A percentile compares a stretch with the other conserved stretches of the same genome.
These are phyloP conservation scores for Bambusicola thoracicus DNA, from an alignment of 2,113 vertebrate species.

Conservation along the genomic window DNA sequence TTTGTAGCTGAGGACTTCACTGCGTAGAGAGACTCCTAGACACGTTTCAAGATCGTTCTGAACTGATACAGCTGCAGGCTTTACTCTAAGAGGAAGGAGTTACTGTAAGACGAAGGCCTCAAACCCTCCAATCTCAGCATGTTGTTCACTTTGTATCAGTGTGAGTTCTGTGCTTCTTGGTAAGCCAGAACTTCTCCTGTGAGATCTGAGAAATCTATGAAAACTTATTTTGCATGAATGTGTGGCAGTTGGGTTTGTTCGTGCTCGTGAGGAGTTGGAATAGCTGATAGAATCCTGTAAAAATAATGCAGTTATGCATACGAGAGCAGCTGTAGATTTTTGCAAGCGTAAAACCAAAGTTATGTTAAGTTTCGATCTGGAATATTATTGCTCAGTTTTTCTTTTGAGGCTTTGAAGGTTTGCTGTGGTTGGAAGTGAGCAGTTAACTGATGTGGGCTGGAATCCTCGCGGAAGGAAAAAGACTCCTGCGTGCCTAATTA, in stretches of 20 bases:
- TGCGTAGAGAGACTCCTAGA: not conserved
- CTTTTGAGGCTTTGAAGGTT: not conserved
- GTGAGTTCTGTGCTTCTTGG: fast-evolving
- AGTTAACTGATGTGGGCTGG: not conserved
- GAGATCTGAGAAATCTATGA: not conserved
- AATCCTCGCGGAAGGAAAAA: not conserved
- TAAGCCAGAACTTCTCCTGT: not conserved
- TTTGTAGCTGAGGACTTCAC: not conserved
- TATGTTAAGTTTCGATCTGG: not conserved
- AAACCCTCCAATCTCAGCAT: not conserved
- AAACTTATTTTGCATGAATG: not conserved
- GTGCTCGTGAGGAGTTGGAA: not conserved
- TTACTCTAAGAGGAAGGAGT: not conserved
- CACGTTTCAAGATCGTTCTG: not conserved
- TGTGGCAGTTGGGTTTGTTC: not conserved
- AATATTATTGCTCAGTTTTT: not conserved
- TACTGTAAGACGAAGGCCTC: no score
- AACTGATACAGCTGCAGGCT: not conserved
- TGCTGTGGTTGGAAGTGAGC: not conserved
- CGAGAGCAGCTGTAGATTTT: not conserved
- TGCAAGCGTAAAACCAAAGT: fast-evolving
- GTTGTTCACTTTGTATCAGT: not conserved
- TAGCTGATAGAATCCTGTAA: not conserved
- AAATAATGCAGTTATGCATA: not conserved
- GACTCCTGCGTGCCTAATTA: not conserved